Evolutionary conservation across 2,113 vertebrate genomes (phyloP).

Genomic region (Theristicus caerulescens): DNA sequence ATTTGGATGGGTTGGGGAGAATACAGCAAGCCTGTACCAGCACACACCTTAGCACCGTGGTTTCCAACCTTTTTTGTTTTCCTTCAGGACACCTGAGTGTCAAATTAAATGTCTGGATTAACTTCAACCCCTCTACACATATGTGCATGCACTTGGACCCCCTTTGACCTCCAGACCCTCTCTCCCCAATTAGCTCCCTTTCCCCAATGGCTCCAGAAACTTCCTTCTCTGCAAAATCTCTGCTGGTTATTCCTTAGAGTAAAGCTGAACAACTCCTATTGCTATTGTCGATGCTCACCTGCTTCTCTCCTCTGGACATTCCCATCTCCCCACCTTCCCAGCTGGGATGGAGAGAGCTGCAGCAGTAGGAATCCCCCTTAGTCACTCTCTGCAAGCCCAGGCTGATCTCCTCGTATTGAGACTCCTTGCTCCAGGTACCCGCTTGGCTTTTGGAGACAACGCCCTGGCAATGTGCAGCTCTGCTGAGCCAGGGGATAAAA

Average conservation of each 20-base stretch:
- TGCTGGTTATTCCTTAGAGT: background rate
- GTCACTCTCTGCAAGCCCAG: background rate
- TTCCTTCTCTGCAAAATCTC: background rate
- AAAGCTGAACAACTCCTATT: background rate
- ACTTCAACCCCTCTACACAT: background rate
- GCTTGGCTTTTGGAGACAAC: background rate
- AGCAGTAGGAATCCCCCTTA: background rate
- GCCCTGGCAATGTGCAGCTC: background rate
- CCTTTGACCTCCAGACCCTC: background rate
- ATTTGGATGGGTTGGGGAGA: rapidly evolving
- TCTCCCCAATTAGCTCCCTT: background rate
- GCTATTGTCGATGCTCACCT: background rate
- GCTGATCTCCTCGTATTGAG: background rate
- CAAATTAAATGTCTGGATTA: background rate
- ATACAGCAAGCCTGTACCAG: background rate
- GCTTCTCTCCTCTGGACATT: background rate
- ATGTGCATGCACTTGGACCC: rapidly evolving
- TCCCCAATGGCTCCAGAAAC: background rate
- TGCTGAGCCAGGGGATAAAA: background rate
- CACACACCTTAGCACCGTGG: background rate
- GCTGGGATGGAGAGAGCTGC: background rate
- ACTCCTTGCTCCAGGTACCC: background rate
- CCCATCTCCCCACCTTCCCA: background rate
- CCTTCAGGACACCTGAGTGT: background rate
- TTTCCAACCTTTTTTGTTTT: background rate